Base-by-base conservation (phyloP, 1,140 invertebrate species). In the Manduca sexta region DNA sequence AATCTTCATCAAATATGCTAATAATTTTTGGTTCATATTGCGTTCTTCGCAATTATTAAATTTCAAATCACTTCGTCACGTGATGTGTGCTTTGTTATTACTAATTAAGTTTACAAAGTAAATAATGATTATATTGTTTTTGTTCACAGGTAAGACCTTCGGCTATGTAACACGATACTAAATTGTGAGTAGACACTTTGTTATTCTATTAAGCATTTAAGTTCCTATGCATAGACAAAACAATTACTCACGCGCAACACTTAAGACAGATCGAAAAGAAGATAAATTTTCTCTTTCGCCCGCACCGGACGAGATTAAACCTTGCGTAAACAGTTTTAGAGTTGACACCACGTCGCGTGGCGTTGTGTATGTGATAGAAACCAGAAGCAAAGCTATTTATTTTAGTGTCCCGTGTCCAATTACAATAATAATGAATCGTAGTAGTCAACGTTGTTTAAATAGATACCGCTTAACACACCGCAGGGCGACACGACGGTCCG, bases 371-470 rank as follows among this genome's bases (percentile, higher is more conserved):
- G 46, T 45, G 52, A 55, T 44, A 45, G 14, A 40, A 45, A 55
- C 46, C 48, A 59, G 56, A 56, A 55, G 51, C 47, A 11, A 11
- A 50, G 56, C 48, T 54, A 61, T 65, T 58, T 65, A 61, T 61
- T 45, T 46, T 35, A 49, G 40, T 16, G 50, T 56, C 52, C 51
- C 49, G 63, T 52, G 56, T 65, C 55, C 52, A 58, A 65, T 65
- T 62, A 65, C 59, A 54, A 64, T 52, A 52, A 54, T 61, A 61
- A 62, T 65, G 55, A 61, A 56, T 65, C 45, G 51, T 49, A 18
- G 26, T 49, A 49, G 55, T 44, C 55, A 51, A 47, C 49, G 18
- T 18, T 54, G 39, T 58, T 45, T 39, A 48, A 41, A 45, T 45
- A 13, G 37, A 38, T 29, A 15, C 15, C 34, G 18, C 14, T 26